Evolutionary conservation across 2,888 invertebrate genomes (phyloP).

Genomic region (Oeneis ivallda): DNA sequence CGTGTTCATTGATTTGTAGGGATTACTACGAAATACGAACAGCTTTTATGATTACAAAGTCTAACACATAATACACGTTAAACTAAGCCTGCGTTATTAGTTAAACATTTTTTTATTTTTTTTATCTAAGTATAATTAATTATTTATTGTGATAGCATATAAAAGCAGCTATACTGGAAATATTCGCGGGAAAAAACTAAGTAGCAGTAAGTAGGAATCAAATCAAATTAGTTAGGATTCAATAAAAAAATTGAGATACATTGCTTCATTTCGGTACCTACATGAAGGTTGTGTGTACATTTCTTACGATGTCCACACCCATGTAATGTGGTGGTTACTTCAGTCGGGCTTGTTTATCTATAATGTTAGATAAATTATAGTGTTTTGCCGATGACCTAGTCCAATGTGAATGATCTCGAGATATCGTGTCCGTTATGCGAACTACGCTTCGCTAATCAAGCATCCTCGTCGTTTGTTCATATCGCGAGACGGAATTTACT

Average conservation of each 20-base stretch:
- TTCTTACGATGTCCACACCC: background rate
- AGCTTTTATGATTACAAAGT: background rate
- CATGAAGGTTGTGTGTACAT: background rate
- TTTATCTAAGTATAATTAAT: no score
- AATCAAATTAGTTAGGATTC: no score
- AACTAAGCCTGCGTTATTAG: no score
- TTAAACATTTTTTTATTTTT: no score
- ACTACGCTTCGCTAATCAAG: conserved; percentile 51
- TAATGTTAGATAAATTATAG: conserved; percentile 15
- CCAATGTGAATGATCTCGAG: conserved; percentile 40
- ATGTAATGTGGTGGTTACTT: background rate
- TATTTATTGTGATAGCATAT: no score
- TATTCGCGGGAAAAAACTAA: no score
- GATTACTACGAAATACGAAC: background rate
- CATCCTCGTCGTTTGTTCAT: conserved; percentile 40
- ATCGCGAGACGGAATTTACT: conserved; percentile 62
- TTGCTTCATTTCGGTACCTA: no score
- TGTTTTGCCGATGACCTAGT: conserved; percentile 36
- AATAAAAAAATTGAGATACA: background rate
- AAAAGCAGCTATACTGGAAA: no score
- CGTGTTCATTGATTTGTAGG: background rate
- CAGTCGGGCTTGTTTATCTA: conserved; percentile 3
- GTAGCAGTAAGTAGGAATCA: no score
- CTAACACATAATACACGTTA: background rate
- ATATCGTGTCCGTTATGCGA: conserved; percentile 40